phyloP scores from a whole-genome alignment of 1,140 invertebrate genomes.

The Macrostomum lignano region DNA sequence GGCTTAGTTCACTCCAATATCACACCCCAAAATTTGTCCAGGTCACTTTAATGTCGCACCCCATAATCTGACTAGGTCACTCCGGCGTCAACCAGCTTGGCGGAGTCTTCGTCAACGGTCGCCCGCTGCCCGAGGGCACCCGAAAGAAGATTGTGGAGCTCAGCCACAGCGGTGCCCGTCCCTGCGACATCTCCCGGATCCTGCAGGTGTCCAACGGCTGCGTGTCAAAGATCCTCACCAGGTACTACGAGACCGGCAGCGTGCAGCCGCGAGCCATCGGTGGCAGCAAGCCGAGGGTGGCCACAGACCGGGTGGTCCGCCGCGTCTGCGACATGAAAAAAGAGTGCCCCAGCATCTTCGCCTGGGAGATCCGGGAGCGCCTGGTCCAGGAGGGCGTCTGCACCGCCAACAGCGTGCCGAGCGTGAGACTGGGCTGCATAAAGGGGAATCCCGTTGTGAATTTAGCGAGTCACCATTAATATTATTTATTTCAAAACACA shows the following conservation, averaged over 20 bases:
- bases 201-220: conserved; percentile 78
- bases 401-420: conserved; percentile 39
- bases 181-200: conserved; percentile 72
- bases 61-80: no score
- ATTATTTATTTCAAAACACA: no score
- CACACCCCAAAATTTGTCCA: no score
- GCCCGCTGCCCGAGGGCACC: conserved; percentile 73
- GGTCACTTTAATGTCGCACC: no score
- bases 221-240: conserved; percentile 79
- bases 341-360: conserved; percentile 96
- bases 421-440: no score
- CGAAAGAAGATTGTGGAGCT: conserved; percentile 75
- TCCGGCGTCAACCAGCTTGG: conserved; percentile 90
- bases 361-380: conserved; percentile 89
- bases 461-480: no score
- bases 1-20: no score
- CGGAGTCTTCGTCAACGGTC: conserved; percentile 79
- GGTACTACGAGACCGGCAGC: conserved; percentile 79
- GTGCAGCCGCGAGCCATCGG: conserved; percentile 90
- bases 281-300: conserved; percentile 90
- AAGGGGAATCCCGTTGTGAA: no score
- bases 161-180: conserved; percentile 61
- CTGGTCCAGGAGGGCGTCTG: conserved; percentile 27
- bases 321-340: conserved; percentile 87
- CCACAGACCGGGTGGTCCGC: conserved; percentile 79